Evolutionary conservation across 1,140 invertebrate genomes (phyloP), one percentile per base, ranked within the genome.

Genomic region (Xylocopa sonorina): DNA sequence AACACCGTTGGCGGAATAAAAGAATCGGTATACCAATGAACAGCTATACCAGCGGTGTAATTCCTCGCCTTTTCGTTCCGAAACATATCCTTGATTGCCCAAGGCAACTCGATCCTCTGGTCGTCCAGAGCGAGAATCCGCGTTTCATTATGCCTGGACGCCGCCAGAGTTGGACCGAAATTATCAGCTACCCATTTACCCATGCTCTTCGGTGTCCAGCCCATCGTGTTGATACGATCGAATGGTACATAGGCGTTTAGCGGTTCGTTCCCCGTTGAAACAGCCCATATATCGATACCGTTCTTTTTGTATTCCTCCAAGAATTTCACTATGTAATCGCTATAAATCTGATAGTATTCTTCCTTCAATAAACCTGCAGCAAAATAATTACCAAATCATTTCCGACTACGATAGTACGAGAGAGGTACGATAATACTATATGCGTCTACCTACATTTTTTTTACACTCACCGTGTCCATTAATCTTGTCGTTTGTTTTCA

Each of bases 401-500:
- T n/a, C n/a, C n/a, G n/a, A n/a, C n/a, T n/a, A n/a, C n/a, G n/a
- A n/a, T n/a, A n/a, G n/a, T n/a, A n/a, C n/a, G n/a, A n/a, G n/a
- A n/a, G n/a, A n/a, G n/a, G n/a, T n/a, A n/a, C n/a, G n/a, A n/a
- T n/a, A n/a, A n/a, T n/a, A n/a, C n/a, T n/a, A n/a, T n/a, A n/a
- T n/a, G n/a, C n/a, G n/a, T n/a, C n/a, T n/a, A n/a, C n/a, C n/a
- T n/a, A n/a, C n/a, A n/a, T n/a, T n/a, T n/a, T n/a, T 12, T n/a
- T 16, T 3, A 21, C 32, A 34, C n/a, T 16, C 24, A 77, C 66
- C 64, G 18, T 50, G 63, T 72, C 66, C 78, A 60, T 38, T 85
- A 66, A 66, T 76, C 32, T 90, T 91, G 34, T 96, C 93, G 87
- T 96, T 97, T 0, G 95, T 96, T 92, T 99, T 99, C 98, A 99